Evolutionary conservation across 2,888 invertebrate genomes (phyloP), one percentile per base, ranked within the genome.

Genomic region (Terebella lapidaria): DNA sequence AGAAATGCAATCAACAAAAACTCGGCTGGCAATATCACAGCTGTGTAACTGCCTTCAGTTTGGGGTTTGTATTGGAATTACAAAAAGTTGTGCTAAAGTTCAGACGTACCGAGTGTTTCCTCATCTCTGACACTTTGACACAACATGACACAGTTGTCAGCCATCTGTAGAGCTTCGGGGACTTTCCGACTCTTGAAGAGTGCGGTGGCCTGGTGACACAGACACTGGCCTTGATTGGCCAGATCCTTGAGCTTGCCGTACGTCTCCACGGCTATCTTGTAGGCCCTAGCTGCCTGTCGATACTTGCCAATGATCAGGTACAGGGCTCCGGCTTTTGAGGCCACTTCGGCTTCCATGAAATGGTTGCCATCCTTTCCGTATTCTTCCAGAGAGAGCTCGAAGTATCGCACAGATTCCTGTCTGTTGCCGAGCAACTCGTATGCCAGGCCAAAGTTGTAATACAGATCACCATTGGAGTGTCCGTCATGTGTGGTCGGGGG

Each of bases 381-480:
- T 54, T 73, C 70, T 27, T 70, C 64, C 35, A 69, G 57, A 2
- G 75, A 72, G 45, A 65, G 67, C 54, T 67, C 66, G 63, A 69
- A 72, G 61, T 70, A 64, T 22, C 67, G 58, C 15, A 69, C 62
- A 15, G 74, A 71, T 28, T 72, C 70, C 27, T 54, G 56, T 1
- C 42, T 27, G 27, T 70, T 66, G 3, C 62, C 58, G 20, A 70
- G 55, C 18, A 63, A 61, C 61, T 76, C 74, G 65, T 71, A 69
- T 2, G 70, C 76, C 22, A 75, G 62, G 25, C 70, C 77, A 54
- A 72, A 70, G 63, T 76, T 77, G 58, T 71, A 76, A 61, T 67
- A 74, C 10, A 77, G 63, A 63, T 76, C 77, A 0, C 72, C 75
- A 64, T 73, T 73, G 2, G 71, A 71, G 35, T 58, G 65, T 15